These are phyloP conservation scores for Pseudomyrmex pallidus DNA, from an alignment of 1,140 invertebrate species.

Conservation along the genomic window DNA sequence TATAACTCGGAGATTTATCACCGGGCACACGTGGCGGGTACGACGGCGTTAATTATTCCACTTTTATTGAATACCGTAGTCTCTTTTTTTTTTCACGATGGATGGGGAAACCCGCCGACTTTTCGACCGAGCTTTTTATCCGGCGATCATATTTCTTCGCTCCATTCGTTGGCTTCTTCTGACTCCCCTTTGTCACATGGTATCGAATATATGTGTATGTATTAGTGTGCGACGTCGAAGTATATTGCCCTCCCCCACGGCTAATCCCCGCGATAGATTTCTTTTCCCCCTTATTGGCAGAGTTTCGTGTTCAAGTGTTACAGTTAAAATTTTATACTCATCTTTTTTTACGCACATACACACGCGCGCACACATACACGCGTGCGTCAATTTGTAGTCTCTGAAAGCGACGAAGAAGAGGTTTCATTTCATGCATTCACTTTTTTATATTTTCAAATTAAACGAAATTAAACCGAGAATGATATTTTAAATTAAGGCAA, in stretches of 20 bases:
- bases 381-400: no score
- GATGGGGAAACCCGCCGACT: slow-evolving; percentile 8
- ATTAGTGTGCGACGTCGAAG: slow-evolving; percentile 30
- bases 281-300: not conserved
- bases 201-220: slow-evolving; percentile 23
- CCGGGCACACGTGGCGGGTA: slow-evolving; percentile 21
- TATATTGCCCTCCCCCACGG: slow-evolving; percentile 4
- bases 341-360: no score
- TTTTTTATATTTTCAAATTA: slow-evolving; percentile 9
- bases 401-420: no score
- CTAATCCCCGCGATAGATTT: not conserved
- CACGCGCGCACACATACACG: no score
- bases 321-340: not conserved
- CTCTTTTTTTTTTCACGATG: slow-evolving; percentile 38
- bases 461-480: not conserved
- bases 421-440: not conserved
- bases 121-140: slow-evolving; percentile 29
- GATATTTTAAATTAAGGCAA: slow-evolving; percentile 39
- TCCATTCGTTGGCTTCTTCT: slow-evolving; percentile 46
- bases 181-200: slow-evolving; percentile 5
- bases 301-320: not conserved
- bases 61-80: slow-evolving; percentile 54
- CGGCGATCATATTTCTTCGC: slow-evolving; percentile 48
- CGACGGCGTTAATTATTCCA: slow-evolving; percentile 56
- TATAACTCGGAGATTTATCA: slow-evolving; percentile 61